Evolutionary conservation across 2,797 vertebrate genomes (phyloP), one percentile per base, ranked within the genome.

Genomic region (Antrozous pallidus): DNA sequence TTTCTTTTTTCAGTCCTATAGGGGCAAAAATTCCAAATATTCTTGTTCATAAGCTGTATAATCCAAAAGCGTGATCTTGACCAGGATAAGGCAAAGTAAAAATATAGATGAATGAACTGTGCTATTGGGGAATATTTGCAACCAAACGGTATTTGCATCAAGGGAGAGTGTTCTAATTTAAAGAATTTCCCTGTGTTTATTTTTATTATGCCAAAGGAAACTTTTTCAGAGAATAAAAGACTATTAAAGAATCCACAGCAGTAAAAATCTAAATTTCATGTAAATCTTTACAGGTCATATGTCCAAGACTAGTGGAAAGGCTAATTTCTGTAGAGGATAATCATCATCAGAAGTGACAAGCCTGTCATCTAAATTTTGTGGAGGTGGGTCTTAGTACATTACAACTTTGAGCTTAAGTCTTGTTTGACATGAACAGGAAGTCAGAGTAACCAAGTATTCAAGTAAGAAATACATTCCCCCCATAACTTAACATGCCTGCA

Each of bases 341-440:
- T 7, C 90, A 20, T 85, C 65, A 94, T 70, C 7, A 71, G 63
- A 94, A 94, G 31, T 86, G 80, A 93, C 69, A 91, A 47, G 4
- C 38, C 10, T 85, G 87, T 93, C 80, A 78, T 18, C 82, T 42
- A 94, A 91, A 63, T 82, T 96, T 73, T 49, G 61, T 70, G 36
- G 14, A 93, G 17, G 7, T 70, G 9, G 17, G 93, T 93, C 95
- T 89, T 92, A 83, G 47, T 86, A 82, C 14, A 73, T 54, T 92
- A 89, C 20, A 75, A 90, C 26, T 92, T 71, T 79, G 56, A 94
- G 36, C 14, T 84, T 31, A 42, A 94, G 93, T 82, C 81, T 79
- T 73, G 79, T 90, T 95, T 79, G 67, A 90, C 10, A 58, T 79
- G 70, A 95, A 71, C 69, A 90, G 78, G 88, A 92, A 91, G 78